A percentile compares a stretch with the other conserved stretches of the same genome.
Conservation (phyloP, 2,888 invertebrate genomes). For the Nemoura dubitans region DNA sequence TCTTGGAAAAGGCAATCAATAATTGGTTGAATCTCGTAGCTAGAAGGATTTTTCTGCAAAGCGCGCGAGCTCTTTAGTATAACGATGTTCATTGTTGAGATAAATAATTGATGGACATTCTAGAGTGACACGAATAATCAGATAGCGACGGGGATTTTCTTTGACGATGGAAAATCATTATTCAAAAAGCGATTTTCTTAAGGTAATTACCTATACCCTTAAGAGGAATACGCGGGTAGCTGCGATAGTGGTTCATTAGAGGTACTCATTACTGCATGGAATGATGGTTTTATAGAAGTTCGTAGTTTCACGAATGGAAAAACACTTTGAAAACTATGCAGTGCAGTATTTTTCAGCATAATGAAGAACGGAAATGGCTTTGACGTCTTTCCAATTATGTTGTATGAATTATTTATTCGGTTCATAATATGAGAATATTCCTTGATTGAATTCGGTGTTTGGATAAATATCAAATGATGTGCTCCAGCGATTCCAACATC, state of each 20-base stretch:
- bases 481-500: neutral
- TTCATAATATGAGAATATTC: neutral
- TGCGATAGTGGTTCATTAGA: too few species aligned
- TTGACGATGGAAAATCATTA: neutral
- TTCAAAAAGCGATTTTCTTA: neutral
- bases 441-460: neutral
- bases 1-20: neutral
- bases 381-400: neutral
- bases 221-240: too few species aligned
- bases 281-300: too few species aligned
- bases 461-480: constrained; percentile 5
- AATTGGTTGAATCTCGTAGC: neutral
- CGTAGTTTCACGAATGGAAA: too few species aligned
- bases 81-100: neutral
- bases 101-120: neutral
- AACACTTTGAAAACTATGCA: too few species aligned
- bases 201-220: too few species aligned
- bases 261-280: too few species aligned
- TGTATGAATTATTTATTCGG: neutral
- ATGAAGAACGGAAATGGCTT: too few species aligned
- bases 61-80: neutral
- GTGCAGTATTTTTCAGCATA: too few species aligned
- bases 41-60: neutral
- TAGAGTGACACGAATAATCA: neutral
- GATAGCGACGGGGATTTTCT: neutral